A percentile compares a stretch with the other conserved stretches of the same genome.
Conservation (phyloP, 2,888 invertebrate genomes). For the Cotesia congregata region DNA sequence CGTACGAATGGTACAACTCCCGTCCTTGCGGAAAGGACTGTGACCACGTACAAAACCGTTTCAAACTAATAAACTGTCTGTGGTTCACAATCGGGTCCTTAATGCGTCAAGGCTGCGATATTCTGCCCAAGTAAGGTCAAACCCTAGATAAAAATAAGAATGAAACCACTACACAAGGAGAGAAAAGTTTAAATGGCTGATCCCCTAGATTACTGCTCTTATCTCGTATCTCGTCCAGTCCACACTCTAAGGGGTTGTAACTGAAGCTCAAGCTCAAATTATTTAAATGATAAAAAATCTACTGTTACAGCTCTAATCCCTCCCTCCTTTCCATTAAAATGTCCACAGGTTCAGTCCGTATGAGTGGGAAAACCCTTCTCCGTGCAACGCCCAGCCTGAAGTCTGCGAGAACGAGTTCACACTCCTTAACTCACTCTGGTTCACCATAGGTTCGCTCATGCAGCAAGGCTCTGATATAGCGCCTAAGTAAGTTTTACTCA, state of each 20-base stretch:
- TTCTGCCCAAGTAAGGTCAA: conserved; percentile 87
- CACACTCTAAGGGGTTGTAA: not conserved
- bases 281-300: not conserved
- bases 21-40: conserved; percentile 88
- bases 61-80: conserved; percentile 92
- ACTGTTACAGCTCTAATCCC: conserved; percentile 57
- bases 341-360: conserved; percentile 88
- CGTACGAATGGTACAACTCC: conserved; percentile 95
- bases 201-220: not conserved
- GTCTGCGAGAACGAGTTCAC: conserved; percentile 92
- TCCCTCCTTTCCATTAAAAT: conserved; percentile 63
- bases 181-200: not conserved
- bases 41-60: conserved; percentile 90
- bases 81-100: conserved; percentile 98
- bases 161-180: not conserved
- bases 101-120: conserved; percentile 97
- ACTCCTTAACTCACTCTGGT: conserved; percentile 93
- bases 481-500: conserved; percentile 81
- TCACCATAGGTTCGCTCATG: conserved; percentile 93
- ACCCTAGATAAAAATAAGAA: conserved; percentile 5
- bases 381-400: conserved; percentile 87
- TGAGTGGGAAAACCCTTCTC: conserved; percentile 93
- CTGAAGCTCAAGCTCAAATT: not conserved
- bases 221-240: not conserved
- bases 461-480: conserved; percentile 94